Evolutionary conservation across 2,113 vertebrate species (phyloP).

Genomic region (Aptenodytes patagonicus): DNA sequence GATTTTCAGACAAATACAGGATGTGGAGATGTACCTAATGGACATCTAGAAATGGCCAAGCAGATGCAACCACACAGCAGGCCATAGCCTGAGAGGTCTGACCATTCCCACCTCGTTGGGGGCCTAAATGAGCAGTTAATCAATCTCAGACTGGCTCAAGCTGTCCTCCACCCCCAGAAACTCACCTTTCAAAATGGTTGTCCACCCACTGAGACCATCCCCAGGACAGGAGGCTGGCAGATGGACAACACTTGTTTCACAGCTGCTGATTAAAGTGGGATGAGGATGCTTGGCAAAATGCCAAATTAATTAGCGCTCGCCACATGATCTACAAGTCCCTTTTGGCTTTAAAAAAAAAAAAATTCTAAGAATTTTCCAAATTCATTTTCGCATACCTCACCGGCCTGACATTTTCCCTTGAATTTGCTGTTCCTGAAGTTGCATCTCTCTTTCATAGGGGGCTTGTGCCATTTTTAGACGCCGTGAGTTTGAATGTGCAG

Average conservation of each 20-base stretch:
- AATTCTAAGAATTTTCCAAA: background rate
- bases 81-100: background rate
- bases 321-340: background rate
- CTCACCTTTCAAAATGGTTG: background rate
- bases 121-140: background rate
- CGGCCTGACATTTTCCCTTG: background rate
- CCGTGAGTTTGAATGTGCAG: accelerated
- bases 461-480: background rate
- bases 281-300: background rate
- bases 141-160: background rate
- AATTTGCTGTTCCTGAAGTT: background rate
- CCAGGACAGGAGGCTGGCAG: background rate
- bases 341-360: background rate
- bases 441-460: background rate
- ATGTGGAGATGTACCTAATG: background rate
- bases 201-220: background rate
- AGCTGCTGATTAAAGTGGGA: slow-evolving; percentile 4
- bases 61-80: background rate
- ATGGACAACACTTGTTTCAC: background rate
- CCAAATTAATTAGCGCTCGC: slow-evolving; percentile 2
- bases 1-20: background rate
- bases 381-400: background rate
- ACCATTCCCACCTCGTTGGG: background rate
- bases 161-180: background rate
- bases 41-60: background rate